A percentile compares a stretch with the other conserved stretches of the same genome.
phyloP scores from a whole-genome alignment of 2,888 invertebrate genomes.

The Graphium colonna region DNA sequence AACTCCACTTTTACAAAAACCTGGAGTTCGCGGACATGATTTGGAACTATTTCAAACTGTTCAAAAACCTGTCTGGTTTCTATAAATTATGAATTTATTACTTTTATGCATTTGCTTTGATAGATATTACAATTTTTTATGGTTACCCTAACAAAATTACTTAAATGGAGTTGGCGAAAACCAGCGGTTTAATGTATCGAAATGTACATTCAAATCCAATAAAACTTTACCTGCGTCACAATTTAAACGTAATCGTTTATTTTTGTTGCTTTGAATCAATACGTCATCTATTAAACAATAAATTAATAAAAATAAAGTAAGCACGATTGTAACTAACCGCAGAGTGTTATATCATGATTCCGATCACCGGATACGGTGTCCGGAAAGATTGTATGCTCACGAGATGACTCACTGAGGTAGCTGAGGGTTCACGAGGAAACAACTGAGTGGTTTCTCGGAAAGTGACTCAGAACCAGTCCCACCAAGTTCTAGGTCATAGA shows the following conservation, averaged over 20 bases:
- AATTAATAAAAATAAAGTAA: not conserved
- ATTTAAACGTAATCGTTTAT: not conserved
- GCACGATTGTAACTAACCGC: slow-evolving; percentile 1
- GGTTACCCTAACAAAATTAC: no score
- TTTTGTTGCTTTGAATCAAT: not conserved
- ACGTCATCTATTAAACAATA: not conserved
- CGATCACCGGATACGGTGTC: slow-evolving; percentile 33
- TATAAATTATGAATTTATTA: no score
- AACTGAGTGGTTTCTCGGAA: slow-evolving; percentile 58
- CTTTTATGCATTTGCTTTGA: no score
- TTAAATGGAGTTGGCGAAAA: no score
- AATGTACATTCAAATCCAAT: not conserved
- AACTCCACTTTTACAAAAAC: no score
- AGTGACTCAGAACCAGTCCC: slow-evolving; percentile 48
- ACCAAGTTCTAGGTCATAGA: slow-evolving; percentile 72
- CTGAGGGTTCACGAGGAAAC: slow-evolving; percentile 51
- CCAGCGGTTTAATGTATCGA: no score
- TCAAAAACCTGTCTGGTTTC: no score
- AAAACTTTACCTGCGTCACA: no score
- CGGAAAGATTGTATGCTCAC: slow-evolving; percentile 28
- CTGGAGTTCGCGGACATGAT: no score
- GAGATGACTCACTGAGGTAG: slow-evolving; percentile 35
- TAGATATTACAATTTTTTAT: no score
- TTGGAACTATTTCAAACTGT: no score
- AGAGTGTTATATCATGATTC: slow-evolving; percentile 33